Evolutionary conservation across 2,113 vertebrate genomes (phyloP).

Genomic region (Aspiorhynchus laticeps): DNA sequence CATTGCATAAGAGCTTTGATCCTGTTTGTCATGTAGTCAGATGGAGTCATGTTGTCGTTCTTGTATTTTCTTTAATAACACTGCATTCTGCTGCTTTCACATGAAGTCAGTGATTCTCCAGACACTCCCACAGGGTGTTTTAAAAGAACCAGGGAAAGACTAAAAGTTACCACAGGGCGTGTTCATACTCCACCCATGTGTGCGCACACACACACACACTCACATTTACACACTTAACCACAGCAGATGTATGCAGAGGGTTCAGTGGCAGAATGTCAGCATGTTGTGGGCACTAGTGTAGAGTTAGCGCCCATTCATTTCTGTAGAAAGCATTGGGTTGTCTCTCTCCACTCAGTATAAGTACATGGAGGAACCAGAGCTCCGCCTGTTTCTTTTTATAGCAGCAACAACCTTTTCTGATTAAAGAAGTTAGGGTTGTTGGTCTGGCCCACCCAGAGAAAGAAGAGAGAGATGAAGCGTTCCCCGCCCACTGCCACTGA

Average conservation of each 20-base stretch:
- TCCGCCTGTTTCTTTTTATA: constrained; percentile 70
- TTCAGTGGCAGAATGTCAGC: constrained; percentile 8
- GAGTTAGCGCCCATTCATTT: constrained; percentile 70
- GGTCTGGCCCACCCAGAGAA: constrained; percentile 73
- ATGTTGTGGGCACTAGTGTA: constrained; percentile 27
- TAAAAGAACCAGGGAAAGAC: constrained; percentile 21
- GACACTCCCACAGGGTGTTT: constrained; percentile 37
- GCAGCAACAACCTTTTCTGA: constrained; percentile 59
- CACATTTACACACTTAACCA: constrained; percentile 32
- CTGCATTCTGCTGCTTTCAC: constrained; percentile 18
- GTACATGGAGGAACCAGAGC: constrained; percentile 63
- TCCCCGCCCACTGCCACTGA: constrained; percentile 60
- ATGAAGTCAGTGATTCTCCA: neutral
- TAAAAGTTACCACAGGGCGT: constrained; percentile 51
- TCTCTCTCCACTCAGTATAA: constrained; percentile 68
- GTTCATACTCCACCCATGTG: constrained; percentile 44
- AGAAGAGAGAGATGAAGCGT: constrained; percentile 65
- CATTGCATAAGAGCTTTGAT: constrained; percentile 3
- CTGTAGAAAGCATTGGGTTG: constrained; percentile 56
- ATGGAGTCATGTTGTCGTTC: neutral
- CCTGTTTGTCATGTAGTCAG: neutral
- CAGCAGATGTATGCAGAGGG: constrained; percentile 27
- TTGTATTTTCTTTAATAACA: constrained; percentile 37
- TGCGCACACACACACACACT: constrained; percentile 20
- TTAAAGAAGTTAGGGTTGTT: constrained; percentile 65